These are phyloP conservation scores for Riptortus pedestris DNA, from an alignment of 1,140 invertebrate genomes.

Conservation along the genomic window DNA sequence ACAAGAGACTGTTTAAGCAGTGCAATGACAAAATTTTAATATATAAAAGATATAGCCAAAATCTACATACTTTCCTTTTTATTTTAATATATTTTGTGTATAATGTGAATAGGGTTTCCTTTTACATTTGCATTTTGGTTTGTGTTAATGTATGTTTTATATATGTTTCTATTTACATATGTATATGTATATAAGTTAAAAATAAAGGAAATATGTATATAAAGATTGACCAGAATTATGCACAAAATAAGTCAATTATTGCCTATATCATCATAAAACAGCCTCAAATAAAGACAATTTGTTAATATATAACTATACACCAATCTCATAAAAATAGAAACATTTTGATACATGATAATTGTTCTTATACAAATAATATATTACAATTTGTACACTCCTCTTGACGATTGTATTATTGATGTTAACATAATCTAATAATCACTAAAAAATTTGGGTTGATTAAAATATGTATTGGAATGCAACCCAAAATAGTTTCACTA, in stretches of 20 bases:
- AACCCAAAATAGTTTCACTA: too few species aligned
- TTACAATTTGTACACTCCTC: slow-evolving; percentile 15
- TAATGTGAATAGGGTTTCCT: too few species aligned
- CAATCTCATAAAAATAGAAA: slow-evolving; percentile 17
- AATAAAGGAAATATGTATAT: neutral
- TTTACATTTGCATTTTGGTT: too few species aligned
- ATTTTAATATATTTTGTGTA: too few species aligned
- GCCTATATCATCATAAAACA: slow-evolving; percentile 5
- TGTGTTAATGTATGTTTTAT: too few species aligned
- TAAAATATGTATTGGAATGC: neutral
- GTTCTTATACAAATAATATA: slow-evolving; percentile 15
- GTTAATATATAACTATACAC: slow-evolving; percentile 13
- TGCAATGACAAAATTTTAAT: neutral
- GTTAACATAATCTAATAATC: neutral
- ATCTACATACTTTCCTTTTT: too few species aligned
- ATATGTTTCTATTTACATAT: neutral
- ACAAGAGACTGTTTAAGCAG: slow-evolving; percentile 6
- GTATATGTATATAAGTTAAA: neutral
- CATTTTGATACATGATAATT: slow-evolving; percentile 12
- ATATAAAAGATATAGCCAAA: too few species aligned
- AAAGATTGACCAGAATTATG: neutral
- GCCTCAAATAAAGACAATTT: slow-evolving; percentile 14
- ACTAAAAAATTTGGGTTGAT: neutral
- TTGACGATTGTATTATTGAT: neutral
- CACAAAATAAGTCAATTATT: slow-evolving; percentile 9